phyloP scores from a whole-genome alignment of 2,113 vertebrate genomes.

The Dendropsophus ebraccatus region DNA sequence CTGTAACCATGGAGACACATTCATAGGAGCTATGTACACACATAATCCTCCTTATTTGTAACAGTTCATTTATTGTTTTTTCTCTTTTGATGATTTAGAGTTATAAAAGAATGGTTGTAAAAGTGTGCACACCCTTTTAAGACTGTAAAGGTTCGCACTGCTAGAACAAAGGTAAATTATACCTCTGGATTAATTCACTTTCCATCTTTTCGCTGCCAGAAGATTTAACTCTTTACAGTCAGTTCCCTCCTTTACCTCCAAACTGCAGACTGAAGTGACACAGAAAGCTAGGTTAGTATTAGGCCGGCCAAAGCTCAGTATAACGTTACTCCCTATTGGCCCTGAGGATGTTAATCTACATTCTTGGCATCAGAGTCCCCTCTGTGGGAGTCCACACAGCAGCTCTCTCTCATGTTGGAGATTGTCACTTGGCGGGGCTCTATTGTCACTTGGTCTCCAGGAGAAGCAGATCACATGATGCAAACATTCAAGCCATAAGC shows the following conservation, averaged over 20 bases:
- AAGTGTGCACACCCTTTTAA: background rate
- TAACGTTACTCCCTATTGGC: background rate
- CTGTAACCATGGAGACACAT: background rate
- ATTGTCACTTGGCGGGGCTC: constrained; percentile 12
- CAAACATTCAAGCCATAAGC: constrained; percentile 38
- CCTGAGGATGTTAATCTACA: background rate
- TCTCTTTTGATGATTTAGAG: no score
- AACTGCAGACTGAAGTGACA: background rate
- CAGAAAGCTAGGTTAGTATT: no score
- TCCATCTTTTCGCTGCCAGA: background rate
- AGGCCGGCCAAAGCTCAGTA: background rate
- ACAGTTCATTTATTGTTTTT: no score
- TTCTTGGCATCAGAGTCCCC: constrained; percentile 17
- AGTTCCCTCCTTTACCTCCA: no score
- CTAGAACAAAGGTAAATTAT: background rate
- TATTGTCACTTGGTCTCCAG: constrained; percentile 54
- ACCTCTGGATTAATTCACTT: background rate
- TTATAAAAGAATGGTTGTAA: background rate
- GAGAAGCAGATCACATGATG: constrained; percentile 50
- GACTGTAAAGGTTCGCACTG: background rate
- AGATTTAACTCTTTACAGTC: constrained; percentile 6
- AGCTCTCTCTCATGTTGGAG: background rate
- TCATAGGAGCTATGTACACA: background rate
- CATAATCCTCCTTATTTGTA: background rate
- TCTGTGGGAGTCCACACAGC: constrained; percentile 40